phyloP scores from a whole-genome alignment of 30 jellyfish, hydroid and myxozoan genomes.

The Chrysaora quinquecirrha region DNA sequence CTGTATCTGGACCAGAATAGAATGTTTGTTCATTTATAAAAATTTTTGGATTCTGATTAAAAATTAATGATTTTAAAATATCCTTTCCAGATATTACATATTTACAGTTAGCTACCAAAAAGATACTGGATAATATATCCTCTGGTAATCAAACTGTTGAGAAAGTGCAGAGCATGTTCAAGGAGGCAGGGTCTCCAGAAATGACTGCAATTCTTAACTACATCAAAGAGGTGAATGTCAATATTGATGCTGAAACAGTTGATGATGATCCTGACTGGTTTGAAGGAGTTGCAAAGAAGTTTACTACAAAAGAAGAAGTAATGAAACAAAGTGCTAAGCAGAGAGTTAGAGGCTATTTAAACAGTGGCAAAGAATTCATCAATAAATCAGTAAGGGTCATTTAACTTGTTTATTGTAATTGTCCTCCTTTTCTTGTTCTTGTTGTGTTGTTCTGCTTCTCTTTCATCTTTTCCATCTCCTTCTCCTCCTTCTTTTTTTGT shows the following conservation, averaged over 20 bases:
- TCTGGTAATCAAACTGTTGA: conserved; percentile 47
- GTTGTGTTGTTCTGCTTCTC: too few relatives aligned
- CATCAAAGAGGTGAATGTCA: conserved; percentile 41
- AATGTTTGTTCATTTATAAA: too few relatives aligned
- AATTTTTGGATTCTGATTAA: too few relatives aligned
- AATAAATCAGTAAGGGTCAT: conserved; percentile 65
- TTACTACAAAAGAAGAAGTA: conserved; percentile 71
- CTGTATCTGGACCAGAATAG: too few relatives aligned
- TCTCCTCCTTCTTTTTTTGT: too few relatives aligned
- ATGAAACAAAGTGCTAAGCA: conserved; percentile 76
- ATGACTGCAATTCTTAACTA: conserved; percentile 61
- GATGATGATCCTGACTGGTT: conserved; percentile 98
- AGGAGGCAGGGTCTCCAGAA: conserved; percentile 75
- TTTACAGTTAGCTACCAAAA: conserved; percentile 80
- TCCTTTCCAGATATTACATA: conserved; percentile 82
- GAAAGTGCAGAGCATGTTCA: conserved; percentile 27
- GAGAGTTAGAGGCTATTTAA: conserved; percentile 83
- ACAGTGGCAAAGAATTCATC: conserved; percentile 76
- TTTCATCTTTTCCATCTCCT: too few relatives aligned
- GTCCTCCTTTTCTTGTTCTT: too few relatives aligned
- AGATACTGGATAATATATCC: conserved; percentile 53
- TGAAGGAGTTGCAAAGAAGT: conserved; percentile 65
- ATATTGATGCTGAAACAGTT: conserved; percentile 77
- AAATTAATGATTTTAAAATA: too few relatives aligned
- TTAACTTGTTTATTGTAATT: too few relatives aligned